A percentile compares a stretch with the other conserved stretches of the same genome.
Conservation (phyloP, 2,888 invertebrate genomes). For the Tetranychus truncatus region DNA sequence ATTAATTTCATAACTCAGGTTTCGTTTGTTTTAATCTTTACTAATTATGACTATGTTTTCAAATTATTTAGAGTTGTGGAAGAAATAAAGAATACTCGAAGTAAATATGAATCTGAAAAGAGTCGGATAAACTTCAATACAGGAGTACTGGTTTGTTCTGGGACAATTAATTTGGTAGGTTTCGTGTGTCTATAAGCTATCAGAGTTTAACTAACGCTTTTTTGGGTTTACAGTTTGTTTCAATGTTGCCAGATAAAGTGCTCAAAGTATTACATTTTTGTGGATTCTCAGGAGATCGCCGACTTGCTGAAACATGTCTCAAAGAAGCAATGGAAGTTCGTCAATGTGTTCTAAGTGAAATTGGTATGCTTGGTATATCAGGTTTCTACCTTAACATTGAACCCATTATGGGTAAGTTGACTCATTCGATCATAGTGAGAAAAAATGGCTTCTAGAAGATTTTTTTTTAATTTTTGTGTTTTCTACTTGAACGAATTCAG, state of each 20-base stretch:
- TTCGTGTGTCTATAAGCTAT: neutral
- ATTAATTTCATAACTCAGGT: neutral
- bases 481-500: neutral
- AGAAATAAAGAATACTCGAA: neutral
- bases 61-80: neutral
- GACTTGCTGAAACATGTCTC: conserved; percentile 52
- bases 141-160: neutral
- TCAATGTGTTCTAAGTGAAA: conserved; percentile 52
- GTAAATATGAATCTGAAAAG: neutral
- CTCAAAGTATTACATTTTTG: conserved; percentile 76
- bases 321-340: conserved; percentile 49
- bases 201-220: neutral
- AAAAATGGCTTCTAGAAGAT: neutral
- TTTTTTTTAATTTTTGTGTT: neutral
- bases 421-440: neutral
- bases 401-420: neutral
- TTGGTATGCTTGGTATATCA: neutral
- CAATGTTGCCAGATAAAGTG: conserved; percentile 62
- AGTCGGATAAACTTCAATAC: neutral
- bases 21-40: neutral
- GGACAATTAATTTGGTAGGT: neutral
- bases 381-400: neutral
- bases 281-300: conserved; percentile 64
- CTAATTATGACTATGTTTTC: too few species aligned
- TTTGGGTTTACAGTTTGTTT: conserved; percentile 63